phyloP scores from a whole-genome alignment of 2,888 invertebrate species.

The Drosophila bunnanda region DNA sequence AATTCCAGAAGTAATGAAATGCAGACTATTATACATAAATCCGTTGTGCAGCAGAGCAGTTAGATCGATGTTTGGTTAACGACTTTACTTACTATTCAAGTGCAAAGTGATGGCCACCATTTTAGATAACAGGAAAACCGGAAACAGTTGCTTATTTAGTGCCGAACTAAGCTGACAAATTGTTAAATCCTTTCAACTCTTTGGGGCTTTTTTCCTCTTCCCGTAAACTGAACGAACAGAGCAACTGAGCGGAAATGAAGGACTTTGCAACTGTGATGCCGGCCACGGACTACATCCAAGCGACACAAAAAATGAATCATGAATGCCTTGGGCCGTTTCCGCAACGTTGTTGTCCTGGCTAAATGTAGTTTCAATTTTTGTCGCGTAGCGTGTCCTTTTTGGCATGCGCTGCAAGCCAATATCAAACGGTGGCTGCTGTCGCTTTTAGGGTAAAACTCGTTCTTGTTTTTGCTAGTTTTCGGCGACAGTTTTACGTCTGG shows the following conservation, averaged over 20 bases:
- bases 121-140: constrained; percentile 5
- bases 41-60: too few species aligned
- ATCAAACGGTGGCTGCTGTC: constrained; percentile 25
- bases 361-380: constrained; percentile 56
- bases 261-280: constrained; percentile 22
- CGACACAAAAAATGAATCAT: constrained; percentile 30
- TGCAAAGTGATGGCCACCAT: constrained; percentile 73
- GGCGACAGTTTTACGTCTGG: constrained; percentile 57
- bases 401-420: constrained; percentile 51
- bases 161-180: constrained; percentile 17
- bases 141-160: constrained; percentile 1
- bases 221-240: constrained; percentile 57
- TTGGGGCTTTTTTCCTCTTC: neutral
- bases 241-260: constrained; percentile 47
- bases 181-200: constrained; percentile 8
- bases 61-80: neutral
- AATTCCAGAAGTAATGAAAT: neutral
- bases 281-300: constrained; percentile 25
- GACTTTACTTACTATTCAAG: constrained; percentile 67
- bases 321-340: constrained; percentile 11
- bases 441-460: constrained; percentile 3
- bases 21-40: neutral
- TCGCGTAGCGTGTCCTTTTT: constrained; percentile 66
- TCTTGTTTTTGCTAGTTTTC: constrained; percentile 9
- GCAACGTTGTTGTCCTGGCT: constrained; percentile 11